These are phyloP conservation scores for Tinamus guttatus DNA, from an alignment of 2,113 vertebrate species.

Conservation along the genomic window DNA sequence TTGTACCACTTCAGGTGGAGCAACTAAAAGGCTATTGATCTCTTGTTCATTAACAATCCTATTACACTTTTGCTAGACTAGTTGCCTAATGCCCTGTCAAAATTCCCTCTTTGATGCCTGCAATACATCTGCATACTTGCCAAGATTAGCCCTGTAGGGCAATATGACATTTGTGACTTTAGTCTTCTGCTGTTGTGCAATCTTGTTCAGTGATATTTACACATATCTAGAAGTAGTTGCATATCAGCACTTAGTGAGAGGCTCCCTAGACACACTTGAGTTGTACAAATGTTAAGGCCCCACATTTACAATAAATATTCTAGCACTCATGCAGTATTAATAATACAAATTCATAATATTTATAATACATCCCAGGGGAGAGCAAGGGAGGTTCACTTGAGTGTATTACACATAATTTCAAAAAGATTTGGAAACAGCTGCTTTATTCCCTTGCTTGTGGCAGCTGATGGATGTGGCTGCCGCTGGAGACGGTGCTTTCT, in stretches of 20 bases:
- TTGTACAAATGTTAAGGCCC: constrained; percentile 58
- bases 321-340: constrained; percentile 68
- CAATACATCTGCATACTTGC: not conserved
- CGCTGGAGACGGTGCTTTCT: constrained; percentile 11
- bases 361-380: constrained; percentile 56
- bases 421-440: constrained; percentile 65
- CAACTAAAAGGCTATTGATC: constrained; percentile 68
- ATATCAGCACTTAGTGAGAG: constrained; percentile 39
- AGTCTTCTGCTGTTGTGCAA: constrained; percentile 14
- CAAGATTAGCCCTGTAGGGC: not conserved
- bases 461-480: constrained; percentile 49
- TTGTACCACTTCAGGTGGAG: constrained; percentile 47
- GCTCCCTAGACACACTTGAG: constrained; percentile 54
- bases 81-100: constrained; percentile 30
- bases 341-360: constrained; percentile 71
- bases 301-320: constrained; percentile 59
- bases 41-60: constrained; percentile 52
- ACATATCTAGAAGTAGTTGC: constrained; percentile 22
- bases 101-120: constrained; percentile 25
- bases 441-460: constrained; percentile 12
- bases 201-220: constrained; percentile 52
- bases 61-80: constrained; percentile 28
- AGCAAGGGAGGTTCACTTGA: not conserved
- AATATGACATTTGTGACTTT: not conserved
- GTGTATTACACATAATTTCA: constrained; percentile 42